Evolutionary conservation across 2,113 vertebrate species (phyloP), one percentile per base, ranked within the genome.

Genomic region (Triplophysa tibetana): DNA sequence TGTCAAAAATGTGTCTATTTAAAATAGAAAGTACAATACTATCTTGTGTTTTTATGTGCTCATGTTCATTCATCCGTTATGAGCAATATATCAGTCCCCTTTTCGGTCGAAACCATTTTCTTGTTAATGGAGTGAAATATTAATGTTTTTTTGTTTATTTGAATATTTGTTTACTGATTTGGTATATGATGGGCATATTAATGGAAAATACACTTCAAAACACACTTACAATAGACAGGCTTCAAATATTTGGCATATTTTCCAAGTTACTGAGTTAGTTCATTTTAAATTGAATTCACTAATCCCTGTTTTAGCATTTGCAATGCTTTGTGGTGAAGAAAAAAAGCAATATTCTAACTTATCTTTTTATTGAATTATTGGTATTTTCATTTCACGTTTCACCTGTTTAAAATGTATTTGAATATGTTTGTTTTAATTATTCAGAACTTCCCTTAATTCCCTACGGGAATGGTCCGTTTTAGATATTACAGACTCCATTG

Each of bases 41-140:
- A 2, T 45, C 43, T 11, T 45, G 43, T 45, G 43, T 12, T 9
- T 45, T 45, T 45, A 45, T 45, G 8, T 45, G 43, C 9, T 45
- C 0, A 12, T 66, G 72, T 9, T 70, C 45, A 75, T 65, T 75
- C 13, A 24, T 74, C n/a, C 58, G 64, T 50, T 9, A 65, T 75
- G 50, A 77, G 41, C 43, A 76, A 77, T 52, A 56, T 52, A 75
- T 62, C 64, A 61, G 5, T 50, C 13, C 2, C 26, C n/a, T 0
- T n/a, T 79, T 56, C 75, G 64, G 52, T 33, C 41, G 43, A 78
- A 60, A 58, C 63, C 8, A 26, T 72, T 80, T 76, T 73, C 78
- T 80, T 41, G 41, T 77, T 56, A 52, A 70, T 58, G 10, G 24
- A 52, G 50, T 38, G 21, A 52, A 66, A 43, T 64, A 61, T 48